Conservation (phyloP, 2,797 vertebrate species). For the Neomorphus geoffroyi region DNA sequence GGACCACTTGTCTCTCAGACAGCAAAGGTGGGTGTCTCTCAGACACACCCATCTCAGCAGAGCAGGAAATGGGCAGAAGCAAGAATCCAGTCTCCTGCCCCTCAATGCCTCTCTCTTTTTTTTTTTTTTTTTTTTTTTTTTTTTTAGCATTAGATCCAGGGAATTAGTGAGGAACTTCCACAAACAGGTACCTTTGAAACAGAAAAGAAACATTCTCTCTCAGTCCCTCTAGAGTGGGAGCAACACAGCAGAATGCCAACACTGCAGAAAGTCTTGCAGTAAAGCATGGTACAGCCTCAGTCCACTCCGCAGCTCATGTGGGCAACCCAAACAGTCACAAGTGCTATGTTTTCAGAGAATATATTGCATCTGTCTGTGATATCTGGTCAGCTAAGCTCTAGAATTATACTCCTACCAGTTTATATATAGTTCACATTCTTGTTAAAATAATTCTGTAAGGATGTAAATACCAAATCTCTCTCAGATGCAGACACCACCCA, state of each 20-base stretch:
- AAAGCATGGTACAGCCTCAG: background rate
- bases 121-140: no score
- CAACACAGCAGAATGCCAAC: background rate
- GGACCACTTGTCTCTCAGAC: background rate
- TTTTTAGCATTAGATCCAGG: background rate
- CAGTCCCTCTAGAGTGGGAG: background rate
- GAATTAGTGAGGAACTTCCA: background rate
- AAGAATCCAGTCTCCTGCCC: background rate
- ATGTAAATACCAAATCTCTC: background rate
- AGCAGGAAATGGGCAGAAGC: background rate
- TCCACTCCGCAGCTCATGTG: accelerated
- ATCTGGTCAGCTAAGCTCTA: background rate
- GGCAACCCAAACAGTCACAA: background rate
- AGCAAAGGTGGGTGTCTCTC: background rate
- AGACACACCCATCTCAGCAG: accelerated
- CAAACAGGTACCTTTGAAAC: background rate
- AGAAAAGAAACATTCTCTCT: background rate
- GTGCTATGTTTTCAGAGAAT: background rate
- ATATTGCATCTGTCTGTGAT: accelerated
- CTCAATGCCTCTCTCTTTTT: accelerated
- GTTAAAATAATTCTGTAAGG: background rate
- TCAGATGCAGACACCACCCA: background rate
- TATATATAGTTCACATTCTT: background rate
- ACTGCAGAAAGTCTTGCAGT: background rate
- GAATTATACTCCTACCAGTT: background rate